phyloP scores from a whole-genome alignment of 2,888 invertebrate genomes.

The Lasioglossum malachurum region DNA sequence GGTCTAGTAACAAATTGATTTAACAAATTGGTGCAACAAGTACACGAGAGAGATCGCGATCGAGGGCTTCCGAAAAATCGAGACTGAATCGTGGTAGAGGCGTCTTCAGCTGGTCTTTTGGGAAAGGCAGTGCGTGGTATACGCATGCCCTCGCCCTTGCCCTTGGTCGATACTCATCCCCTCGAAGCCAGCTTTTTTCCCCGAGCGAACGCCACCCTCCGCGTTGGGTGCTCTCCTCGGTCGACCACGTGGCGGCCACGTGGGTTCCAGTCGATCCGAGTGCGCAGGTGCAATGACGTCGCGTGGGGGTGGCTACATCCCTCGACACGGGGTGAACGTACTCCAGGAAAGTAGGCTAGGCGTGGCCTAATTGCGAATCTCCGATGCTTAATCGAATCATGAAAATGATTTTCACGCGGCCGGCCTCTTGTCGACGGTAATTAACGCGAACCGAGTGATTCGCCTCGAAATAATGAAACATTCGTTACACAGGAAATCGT shows the following conservation, averaged over 20 bases:
- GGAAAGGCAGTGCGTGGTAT: slow-evolving; percentile 54
- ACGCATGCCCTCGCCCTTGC: slow-evolving; percentile 80
- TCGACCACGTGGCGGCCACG: slow-evolving; percentile 79
- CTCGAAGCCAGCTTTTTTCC: slow-evolving; percentile 65
- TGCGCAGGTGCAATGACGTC: slow-evolving; percentile 69
- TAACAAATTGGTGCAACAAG: not conserved
- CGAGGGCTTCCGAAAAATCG: not conserved
- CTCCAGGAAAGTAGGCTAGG: slow-evolving; percentile 76
- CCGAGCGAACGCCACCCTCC: slow-evolving; percentile 60
- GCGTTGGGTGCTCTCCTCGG: slow-evolving; percentile 49
- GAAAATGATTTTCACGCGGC: slow-evolving; percentile 24
- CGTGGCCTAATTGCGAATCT: slow-evolving; percentile 76
- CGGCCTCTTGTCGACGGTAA: not conserved
- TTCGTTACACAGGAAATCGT: not conserved
- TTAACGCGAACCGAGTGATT: not conserved
- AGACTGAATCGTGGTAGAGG: not conserved
- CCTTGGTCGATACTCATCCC: slow-evolving; percentile 83
- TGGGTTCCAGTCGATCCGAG: slow-evolving; percentile 59
- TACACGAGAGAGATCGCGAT: not conserved
- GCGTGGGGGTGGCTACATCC: slow-evolving; percentile 58
- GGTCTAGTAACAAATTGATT: not conserved
- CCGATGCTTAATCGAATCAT: slow-evolving; percentile 50
- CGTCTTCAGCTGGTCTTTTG: slow-evolving; percentile 30
- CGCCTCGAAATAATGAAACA: not conserved
- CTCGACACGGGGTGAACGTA: slow-evolving; percentile 71